Conservation (phyloP, 2,888 invertebrate species). For the Deroplatys truncata region DNA sequence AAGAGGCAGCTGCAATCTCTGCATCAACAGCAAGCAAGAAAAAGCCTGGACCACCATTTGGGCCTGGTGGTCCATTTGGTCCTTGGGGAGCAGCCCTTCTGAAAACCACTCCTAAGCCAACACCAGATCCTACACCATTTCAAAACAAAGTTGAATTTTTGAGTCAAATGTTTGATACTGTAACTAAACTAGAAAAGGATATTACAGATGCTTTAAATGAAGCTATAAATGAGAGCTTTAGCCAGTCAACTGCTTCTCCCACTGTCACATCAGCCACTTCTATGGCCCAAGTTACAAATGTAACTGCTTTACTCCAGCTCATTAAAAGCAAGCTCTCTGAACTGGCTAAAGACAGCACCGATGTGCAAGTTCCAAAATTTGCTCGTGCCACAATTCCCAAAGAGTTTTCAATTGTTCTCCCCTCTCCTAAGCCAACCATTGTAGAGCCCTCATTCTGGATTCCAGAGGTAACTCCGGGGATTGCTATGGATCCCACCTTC, state of each 20-base stretch:
- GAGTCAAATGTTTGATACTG: conserved; percentile 42
- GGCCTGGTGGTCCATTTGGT: conserved; percentile 28
- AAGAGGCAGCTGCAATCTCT: conserved; percentile 30
- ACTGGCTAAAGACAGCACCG: conserved; percentile 24
- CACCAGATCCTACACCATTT: conserved; percentile 38
- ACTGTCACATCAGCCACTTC: not conserved
- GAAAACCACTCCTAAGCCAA: conserved; percentile 25
- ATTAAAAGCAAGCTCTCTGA: conserved; percentile 37
- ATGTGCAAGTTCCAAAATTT: not conserved
- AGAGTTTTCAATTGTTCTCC: not conserved
- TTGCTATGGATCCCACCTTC: conserved; percentile 27
- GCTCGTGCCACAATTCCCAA: not conserved
- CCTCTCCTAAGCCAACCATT: conserved; percentile 27
- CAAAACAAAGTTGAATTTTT: conserved; percentile 40
- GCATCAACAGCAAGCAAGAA: conserved; percentile 19
- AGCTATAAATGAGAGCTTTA: conserved; percentile 30
- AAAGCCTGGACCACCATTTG: conserved; percentile 36
- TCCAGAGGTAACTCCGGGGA: conserved; percentile 30
- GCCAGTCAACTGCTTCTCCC: not conserved
- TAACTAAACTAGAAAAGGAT: conserved; percentile 41
- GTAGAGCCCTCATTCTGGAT: conserved; percentile 36
- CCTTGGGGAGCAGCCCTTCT: conserved; percentile 30
- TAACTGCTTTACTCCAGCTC: conserved; percentile 38
- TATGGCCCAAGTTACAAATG: conserved; percentile 23
- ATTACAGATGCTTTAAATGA: conserved; percentile 36